Evolutionary conservation across 2,888 invertebrate genomes (phyloP), one percentile per base, ranked within the genome.

Genomic region (Drosophila percnosoma): DNA sequence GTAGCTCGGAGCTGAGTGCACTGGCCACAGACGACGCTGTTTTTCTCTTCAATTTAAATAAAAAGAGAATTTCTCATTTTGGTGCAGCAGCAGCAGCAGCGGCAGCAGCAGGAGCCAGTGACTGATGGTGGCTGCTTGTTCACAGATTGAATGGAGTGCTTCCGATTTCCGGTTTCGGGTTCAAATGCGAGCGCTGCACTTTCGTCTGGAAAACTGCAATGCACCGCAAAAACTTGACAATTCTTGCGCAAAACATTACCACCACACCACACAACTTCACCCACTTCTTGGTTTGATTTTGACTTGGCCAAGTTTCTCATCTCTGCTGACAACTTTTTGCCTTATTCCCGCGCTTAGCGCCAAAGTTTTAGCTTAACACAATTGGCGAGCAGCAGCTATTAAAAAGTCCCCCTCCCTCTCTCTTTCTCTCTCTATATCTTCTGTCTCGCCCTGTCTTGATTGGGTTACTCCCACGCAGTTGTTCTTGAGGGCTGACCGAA

Each of bases 61-160:
- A 85, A 83, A 83, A 83, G 72, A 33, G 68, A 76, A 78, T 89
- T 89, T 90, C 78, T 89, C 89, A 83, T 87, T 75, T 81, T 69
- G 66, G 40, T 73, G 88, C 45, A 55, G 66, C 63, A 62, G 21
- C 15, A 74, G 51, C 21, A 29, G n/a, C 15, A 74, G 59, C 21
- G 21, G 53, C 21, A 45, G n/a, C 10, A 53, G 40, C 21, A 21
- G 36, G 33, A 51, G 65, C n/a, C 29, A 34, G 80, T 71, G 80
- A 73, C 51, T 78, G 79, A 81, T 81, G 78, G 79, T 53, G 34
- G 79, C 63, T 71, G 75, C 81, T 85, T 81, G 88, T 81, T 78
- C 87, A 74, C 77, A 83, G 81, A 86, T 89, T 90, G 91, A 91
- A 91, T 90, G 83, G 86, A 87, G 80, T 87, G 75, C 82, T 84